Percentiles rank a stretch among this genome's conserved stretches.
Conservation (phyloP, 2,113 vertebrate genomes). For the Bubalus kerabau region DNA sequence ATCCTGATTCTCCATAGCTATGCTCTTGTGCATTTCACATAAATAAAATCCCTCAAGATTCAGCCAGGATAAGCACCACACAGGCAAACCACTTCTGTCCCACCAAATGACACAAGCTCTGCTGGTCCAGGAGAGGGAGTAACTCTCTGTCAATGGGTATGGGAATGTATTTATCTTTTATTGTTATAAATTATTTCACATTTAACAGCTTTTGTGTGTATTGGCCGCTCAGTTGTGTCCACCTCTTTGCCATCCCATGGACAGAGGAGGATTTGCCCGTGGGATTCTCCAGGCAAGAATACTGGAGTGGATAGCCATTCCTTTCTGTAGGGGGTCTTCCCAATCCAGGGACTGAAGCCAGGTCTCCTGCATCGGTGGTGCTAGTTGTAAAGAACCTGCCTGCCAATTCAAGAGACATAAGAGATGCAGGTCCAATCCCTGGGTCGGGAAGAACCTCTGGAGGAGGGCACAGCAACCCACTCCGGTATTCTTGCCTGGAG, state of each 20-base stretch:
- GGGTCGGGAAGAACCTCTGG: fast-evolving
- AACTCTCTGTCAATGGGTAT: background rate
- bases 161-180: background rate
- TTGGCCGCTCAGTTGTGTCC: background rate
- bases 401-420: background rate
- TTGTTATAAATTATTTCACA: background rate
- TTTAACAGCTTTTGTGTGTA: background rate
- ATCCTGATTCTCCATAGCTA: background rate
- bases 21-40: background rate
- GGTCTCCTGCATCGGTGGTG: background rate
- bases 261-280: background rate
- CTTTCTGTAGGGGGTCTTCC: background rate
- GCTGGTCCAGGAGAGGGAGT: background rate
- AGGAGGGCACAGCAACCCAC: background rate
- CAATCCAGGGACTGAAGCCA: fast-evolving
- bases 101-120: background rate
- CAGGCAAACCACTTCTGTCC: background rate
- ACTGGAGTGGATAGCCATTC: background rate
- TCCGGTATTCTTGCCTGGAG: background rate
- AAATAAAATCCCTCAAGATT: background rate
- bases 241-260: background rate
- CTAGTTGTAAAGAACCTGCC: background rate
- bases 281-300: background rate
- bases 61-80: background rate
- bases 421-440: background rate